Percentiles rank a stretch among this genome's conserved stretches.
Conservation (phyloP, 2,888 invertebrate species). For the Rhagonycha fulva region DNA sequence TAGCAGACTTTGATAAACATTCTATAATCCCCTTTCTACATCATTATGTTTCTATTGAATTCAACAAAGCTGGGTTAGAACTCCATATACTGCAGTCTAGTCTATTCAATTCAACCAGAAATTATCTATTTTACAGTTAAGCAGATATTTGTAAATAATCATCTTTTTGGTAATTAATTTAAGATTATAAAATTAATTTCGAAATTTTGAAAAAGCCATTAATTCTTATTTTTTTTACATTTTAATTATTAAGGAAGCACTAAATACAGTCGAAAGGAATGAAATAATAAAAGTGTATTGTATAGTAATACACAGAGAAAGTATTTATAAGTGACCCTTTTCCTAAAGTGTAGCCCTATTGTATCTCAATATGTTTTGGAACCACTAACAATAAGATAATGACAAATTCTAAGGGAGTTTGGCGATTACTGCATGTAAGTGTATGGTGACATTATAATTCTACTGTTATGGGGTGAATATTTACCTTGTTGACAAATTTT, state of each 20-base stretch:
- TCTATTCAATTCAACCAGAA: background rate
- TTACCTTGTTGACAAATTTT: background rate
- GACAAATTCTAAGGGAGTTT: slow-evolving; percentile 18
- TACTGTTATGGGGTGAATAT: background rate
- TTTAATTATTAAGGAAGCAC: background rate
- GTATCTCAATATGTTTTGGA: slow-evolving; percentile 28
- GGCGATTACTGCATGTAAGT: slow-evolving; percentile 15
- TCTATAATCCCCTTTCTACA: slow-evolving; percentile 33
- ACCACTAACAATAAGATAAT: slow-evolving; percentile 20
- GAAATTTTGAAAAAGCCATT: background rate
- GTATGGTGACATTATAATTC: background rate
- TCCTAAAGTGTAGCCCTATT: slow-evolving; percentile 17
- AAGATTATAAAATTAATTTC: background rate
- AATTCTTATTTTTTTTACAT: background rate
- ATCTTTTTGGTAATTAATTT: background rate
- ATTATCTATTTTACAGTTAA: background rate
- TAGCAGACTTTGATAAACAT: slow-evolving; percentile 30
- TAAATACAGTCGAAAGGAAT: background rate
- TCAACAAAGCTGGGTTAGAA: slow-evolving; percentile 11
- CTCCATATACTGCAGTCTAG: background rate
- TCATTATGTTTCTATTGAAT: slow-evolving; percentile 33
- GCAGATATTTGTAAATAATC: background rate
- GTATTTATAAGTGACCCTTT: background rate
- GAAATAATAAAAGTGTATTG: background rate
- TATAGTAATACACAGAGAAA: background rate